Evolutionary conservation across 2,113 vertebrate genomes (phyloP).

Genomic region (Perca schrenkii): DNA sequence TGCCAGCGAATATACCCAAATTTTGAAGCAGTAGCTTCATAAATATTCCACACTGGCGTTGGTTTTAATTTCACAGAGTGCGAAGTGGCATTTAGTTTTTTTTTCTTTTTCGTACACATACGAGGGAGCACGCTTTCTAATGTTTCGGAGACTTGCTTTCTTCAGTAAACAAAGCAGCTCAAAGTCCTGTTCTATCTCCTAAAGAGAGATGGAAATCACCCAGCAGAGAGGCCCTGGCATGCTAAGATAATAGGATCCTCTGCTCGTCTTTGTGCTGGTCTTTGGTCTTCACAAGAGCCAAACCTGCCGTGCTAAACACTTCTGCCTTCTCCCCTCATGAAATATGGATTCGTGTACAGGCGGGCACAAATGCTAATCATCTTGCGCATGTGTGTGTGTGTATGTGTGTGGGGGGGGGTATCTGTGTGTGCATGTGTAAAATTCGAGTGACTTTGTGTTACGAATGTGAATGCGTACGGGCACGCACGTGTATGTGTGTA

Average conservation of each 20-base stretch:
- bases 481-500: slow-evolving; percentile 64
- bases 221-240: slow-evolving; percentile 53
- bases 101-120: slow-evolving; percentile 57
- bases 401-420: slow-evolving; percentile 29
- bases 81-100: slow-evolving; percentile 53
- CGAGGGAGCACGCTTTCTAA: slow-evolving; percentile 55
- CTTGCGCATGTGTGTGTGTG: slow-evolving; percentile 31
- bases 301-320: slow-evolving; percentile 80
- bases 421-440: slow-evolving; percentile 43
- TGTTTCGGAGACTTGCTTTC: slow-evolving; percentile 51
- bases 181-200: slow-evolving; percentile 32
- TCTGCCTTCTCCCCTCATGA: slow-evolving; percentile 76
- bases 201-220: slow-evolving; percentile 66
- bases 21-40: slow-evolving; percentile 44
- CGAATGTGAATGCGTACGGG: slow-evolving; percentile 37
- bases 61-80: slow-evolving; percentile 76
- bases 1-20: slow-evolving; percentile 29
- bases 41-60: slow-evolving; percentile 61
- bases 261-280: slow-evolving; percentile 51
- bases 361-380: slow-evolving; percentile 82
- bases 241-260: slow-evolving; percentile 62
- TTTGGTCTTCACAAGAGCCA: slow-evolving; percentile 72
- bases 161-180: slow-evolving; percentile 66
- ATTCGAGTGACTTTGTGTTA: slow-evolving; percentile 56
- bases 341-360: slow-evolving; percentile 84